Base-by-base conservation (phyloP, 2,797 vertebrate species). In the Eulemur rubriventer region DNA sequence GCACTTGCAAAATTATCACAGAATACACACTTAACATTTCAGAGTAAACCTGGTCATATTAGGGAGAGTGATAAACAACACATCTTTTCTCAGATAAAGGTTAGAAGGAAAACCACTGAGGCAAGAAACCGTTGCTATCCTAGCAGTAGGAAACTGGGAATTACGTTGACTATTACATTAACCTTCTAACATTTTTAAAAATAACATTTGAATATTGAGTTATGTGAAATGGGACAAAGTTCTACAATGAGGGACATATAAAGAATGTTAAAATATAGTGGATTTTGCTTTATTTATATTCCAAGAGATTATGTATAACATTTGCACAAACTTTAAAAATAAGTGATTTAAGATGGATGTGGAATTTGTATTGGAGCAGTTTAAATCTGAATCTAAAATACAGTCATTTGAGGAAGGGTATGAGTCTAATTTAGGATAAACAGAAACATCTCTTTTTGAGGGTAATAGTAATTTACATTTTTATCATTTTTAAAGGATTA, bases 401-500 rank as follows among this genome's bases (percentile, higher is more conserved):
- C 22, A 18, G n/a, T 18, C 83, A 8, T 48, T 30, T 43, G 91
- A 75, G 91, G 69, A 73, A 73, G 43, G 82, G 13, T 73, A 7
- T 12, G 86, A 78, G 86, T 61, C 93, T 85, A 57, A 88, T 83
- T 82, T 65, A 82, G 86, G 57, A 85, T 82, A 95, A 97, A 94
- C 6, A 96, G 96, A 97, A 96, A 82, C 96, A 75, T 97, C 96
- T 94, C 96, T n/a, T 94, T 94, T 85, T 41, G 95, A 97, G 95
- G 93, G 94, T 61, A 85, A 97, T 96, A 95, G 91, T 98, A 55
- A 98, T 98, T 98, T 98, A 97, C 98, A 95, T 98, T 98, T 94
- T 98, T 97, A 98, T 98, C 97, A 98, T 98, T 98, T 98, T 98
- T 97, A 98, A 98, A 98, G 97, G 98, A 97, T 98, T 97, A 98